phyloP scores from a whole-genome alignment of 1,140 invertebrate species.

The Bombus confusus region DNA sequence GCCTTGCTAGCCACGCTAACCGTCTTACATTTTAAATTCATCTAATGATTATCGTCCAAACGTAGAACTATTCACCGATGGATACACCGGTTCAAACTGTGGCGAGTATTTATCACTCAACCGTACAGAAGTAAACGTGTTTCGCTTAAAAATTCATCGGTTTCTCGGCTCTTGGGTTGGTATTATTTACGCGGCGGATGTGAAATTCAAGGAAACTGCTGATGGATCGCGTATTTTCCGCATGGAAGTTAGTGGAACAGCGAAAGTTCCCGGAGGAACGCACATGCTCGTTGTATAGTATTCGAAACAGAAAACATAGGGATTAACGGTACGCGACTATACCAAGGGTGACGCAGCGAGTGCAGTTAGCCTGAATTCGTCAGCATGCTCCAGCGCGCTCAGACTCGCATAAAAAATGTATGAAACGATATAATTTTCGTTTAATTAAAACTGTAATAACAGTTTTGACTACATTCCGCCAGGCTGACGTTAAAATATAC shows the following conservation, averaged over 20 bases:
- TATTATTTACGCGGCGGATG: conserved; percentile 11
- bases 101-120: neutral
- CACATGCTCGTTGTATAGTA: conserved; percentile 45
- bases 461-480: conserved; percentile 68
- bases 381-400: conserved; percentile 53
- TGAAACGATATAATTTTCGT: conserved; percentile 74
- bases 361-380: conserved; percentile 57
- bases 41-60: neutral
- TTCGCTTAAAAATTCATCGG: conserved; percentile 31
- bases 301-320: conserved; percentile 61
- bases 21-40: conserved; percentile 19
- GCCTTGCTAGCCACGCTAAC: neutral
- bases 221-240: conserved; percentile 3
- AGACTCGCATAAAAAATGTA: conserved; percentile 68
- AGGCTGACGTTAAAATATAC: conserved; percentile 66
- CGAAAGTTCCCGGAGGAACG: conserved; percentile 31
- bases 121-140: neutral
- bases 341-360: neutral
- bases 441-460: conserved; percentile 76
- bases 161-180: neutral
- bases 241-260: conserved; percentile 29
- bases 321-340: conserved; percentile 20
- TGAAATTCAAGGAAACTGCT: neutral
- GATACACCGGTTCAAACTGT: neutral
- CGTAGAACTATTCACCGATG: neutral